Conservation (phyloP, 1,140 invertebrate species). For the Rhopalosiphum padi region DNA sequence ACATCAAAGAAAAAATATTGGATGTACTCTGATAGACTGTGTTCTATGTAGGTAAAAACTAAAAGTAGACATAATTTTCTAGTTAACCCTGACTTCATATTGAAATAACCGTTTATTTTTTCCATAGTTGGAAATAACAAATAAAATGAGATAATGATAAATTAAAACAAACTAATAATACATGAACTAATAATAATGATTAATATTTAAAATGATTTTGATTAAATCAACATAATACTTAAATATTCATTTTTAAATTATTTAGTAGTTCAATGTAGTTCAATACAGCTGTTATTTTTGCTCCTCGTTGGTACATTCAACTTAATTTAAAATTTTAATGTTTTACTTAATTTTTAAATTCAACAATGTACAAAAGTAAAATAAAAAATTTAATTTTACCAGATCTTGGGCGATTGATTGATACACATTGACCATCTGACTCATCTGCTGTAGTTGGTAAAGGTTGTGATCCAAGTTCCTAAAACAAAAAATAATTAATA, state of each 20-base stretch:
- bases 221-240: not conserved
- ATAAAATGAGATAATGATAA: slow-evolving; percentile 9
- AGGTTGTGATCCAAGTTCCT: slow-evolving; percentile 73
- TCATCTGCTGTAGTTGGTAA: slow-evolving; percentile 68
- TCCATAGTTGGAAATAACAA: slow-evolving; percentile 20
- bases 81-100: slow-evolving; percentile 50
- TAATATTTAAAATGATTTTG: not conserved
- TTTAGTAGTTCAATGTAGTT: not conserved
- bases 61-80: slow-evolving; percentile 41
- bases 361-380: too few species aligned
- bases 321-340: not conserved
- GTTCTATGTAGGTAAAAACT: not conserved
- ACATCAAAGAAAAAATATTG: not conserved
- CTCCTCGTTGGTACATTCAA: not conserved
- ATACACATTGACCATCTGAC: slow-evolving; percentile 59
- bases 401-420: slow-evolving; percentile 58
- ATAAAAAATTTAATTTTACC: slow-evolving; percentile 53
- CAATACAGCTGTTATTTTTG: not conserved
- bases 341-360: too few species aligned
- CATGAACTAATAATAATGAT: not conserved
- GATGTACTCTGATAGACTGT: not conserved
- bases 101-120: slow-evolving; percentile 36
- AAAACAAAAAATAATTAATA: slow-evolving; percentile 60
- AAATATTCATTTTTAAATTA: not conserved
- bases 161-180: not conserved